Base-by-base conservation (phyloP, 2,888 invertebrate species). In the Cheilosia soror region DNA sequence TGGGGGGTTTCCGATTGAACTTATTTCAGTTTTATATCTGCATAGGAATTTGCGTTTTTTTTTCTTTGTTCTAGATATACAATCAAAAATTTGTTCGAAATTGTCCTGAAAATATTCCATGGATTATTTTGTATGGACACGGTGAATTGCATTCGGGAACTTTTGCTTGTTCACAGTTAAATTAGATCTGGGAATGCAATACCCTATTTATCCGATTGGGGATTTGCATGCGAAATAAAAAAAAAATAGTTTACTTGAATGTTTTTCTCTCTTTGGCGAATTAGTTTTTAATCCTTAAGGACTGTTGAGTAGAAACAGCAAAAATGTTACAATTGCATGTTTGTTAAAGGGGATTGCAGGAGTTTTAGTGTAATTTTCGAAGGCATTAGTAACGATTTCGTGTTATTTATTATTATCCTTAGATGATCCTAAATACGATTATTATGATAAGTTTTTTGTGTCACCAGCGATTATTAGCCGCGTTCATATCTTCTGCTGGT, bases 111-210 rank as follows among this genome's bases (percentile, higher is more conserved):
- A 47, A 31, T 47, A 47, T 51, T 27, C 27, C 51, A 51, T 51
- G 51, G 25, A 51, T 51, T 51, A 27, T 55, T 37, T 65, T 7
- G 13, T 65, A 25, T 25, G 3, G 13, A 37, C n/a, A 37, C n/a
- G 15, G 13, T 27, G 33, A 11, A 13, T 31, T 37, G 37, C 37
- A 49, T n/a, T 33, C 4, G 11, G 13, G 4, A 20, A 3, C 47
- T 25, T 33, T 65, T 37, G 9, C 7, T 62, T 44, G 33, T 31
- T 3, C 51, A 37, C 65, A 65, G 9, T 51, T n/a, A 51, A 65
- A 65, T 65, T 65, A 65, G 65, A 37, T 20, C 13, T 33, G 47
- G 47, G 49, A 65, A 49, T 65, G 65, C 49, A 65, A 51, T 65
- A 25, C 31, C 44, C 47, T 31, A 47, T 47, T 47, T 44, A 33